Evolutionary conservation across 2,113 vertebrate species (phyloP).

Genomic region (Halcyon malimbica): DNA sequence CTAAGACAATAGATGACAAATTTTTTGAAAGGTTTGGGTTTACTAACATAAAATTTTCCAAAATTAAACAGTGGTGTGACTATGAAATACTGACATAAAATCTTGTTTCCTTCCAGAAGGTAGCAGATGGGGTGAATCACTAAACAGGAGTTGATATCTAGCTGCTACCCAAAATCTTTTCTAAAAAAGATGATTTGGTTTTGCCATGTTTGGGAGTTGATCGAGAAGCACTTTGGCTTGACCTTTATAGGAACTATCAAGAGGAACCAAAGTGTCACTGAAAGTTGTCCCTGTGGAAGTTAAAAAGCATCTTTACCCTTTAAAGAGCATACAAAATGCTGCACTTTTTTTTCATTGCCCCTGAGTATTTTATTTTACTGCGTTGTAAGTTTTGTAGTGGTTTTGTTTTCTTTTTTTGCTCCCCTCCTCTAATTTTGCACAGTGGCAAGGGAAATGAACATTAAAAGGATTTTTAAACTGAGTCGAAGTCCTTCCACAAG

Average conservation of each 20-base stretch:
- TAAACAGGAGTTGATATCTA: background rate
- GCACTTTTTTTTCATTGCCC: background rate
- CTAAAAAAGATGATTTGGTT: background rate
- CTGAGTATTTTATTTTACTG: background rate
- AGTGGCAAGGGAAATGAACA: background rate
- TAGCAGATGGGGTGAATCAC: background rate
- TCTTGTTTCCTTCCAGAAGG: background rate
- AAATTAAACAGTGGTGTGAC: background rate
- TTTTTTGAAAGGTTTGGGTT: background rate
- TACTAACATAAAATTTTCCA: background rate
- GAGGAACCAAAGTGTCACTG: background rate
- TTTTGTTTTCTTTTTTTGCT: background rate
- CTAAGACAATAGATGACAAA: background rate
- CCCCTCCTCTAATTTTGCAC: background rate
- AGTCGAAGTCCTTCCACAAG: background rate
- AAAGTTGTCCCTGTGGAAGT: background rate
- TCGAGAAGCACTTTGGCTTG: background rate
- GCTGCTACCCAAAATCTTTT: background rate
- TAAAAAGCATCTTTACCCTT: background rate
- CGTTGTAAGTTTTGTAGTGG: background rate
- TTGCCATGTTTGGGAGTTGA: background rate
- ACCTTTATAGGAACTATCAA: background rate
- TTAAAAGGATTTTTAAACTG: constrained; percentile 4
- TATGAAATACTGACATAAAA: background rate
- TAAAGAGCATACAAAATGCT: background rate